Base-by-base conservation (phyloP, 2,888 invertebrate genomes). In the Gandaritis pyraliata region DNA sequence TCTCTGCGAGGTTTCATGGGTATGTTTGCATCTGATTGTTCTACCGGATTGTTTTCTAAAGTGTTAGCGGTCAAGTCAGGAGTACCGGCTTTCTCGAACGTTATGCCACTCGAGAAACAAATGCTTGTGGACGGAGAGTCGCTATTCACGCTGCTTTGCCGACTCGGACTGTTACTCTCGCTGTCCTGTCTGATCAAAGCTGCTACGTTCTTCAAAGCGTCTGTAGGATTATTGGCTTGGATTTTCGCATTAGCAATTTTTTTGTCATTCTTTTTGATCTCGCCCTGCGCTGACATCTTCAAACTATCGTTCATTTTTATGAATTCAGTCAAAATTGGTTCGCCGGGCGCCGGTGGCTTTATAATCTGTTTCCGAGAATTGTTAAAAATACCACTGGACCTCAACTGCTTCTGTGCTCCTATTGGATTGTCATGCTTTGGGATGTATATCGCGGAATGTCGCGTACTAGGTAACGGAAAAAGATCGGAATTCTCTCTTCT, bases 401-500 rank as follows among this genome's bases (percentile, higher is more conserved):
- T 90, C 70, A 90, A 73, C 66, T 87, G 94, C 81, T 87, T 94
- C 72, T 82, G 92, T 65, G 83, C 93, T 77, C 81, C 87, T 63
- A 73, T 81, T 66, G 76, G 90, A 55, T 77, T 88, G 66, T 94
- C 94, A 61, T 93, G 90, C 78, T 94, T 94, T 51, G 94, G 93
- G 71, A 94, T 88, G 77, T 93, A 94, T 72, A 93, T 92, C 15
- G 96, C 96, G 47, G 97, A 97, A 84, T 97, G 96, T 50, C 97
- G 92, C 13, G 93, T 92, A 70, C 95, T 94, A 18, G 95, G 94
- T 57, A 96, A 88, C 10, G 96, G 96, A 80, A 96, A 96, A 76
- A 97, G 95, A 83, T 97, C 97, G 0, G 97, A 96, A 83, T 96
- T 96, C 83, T 97, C 97, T 69, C 97, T 93, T 64, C 97, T 93